Evolutionary conservation across 2,113 vertebrate genomes (phyloP).

Genomic region (Campylomormyrus tamandua): DNA sequence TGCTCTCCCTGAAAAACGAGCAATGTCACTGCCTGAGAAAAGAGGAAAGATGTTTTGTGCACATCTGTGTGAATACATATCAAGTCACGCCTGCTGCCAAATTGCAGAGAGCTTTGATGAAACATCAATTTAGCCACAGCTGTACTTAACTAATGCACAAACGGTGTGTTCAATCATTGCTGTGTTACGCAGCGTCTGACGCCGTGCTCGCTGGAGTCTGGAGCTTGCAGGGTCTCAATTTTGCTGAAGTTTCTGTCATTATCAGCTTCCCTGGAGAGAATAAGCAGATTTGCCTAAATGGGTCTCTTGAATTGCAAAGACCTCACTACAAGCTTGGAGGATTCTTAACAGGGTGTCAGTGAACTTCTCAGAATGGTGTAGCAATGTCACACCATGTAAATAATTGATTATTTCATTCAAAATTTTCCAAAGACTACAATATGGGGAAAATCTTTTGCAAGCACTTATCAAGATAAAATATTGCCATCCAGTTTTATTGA

Average conservation of each 20-base stretch:
- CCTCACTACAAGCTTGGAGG: not conserved
- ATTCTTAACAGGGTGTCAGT: not conserved
- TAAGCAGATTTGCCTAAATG: constrained; percentile 17
- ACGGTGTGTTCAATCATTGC: constrained; percentile 31
- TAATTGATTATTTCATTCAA: constrained; percentile 10
- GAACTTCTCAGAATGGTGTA: not conserved
- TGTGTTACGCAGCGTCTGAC: constrained; percentile 10
- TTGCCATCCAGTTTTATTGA: constrained; percentile 1
- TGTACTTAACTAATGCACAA: constrained; percentile 38
- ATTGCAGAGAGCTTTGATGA: constrained; percentile 32
- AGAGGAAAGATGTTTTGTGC: not conserved
- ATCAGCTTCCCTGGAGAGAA: constrained; percentile 27
- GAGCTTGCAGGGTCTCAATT: constrained; percentile 19
- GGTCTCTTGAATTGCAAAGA: constrained; percentile 13
- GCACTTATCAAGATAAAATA: not conserved
- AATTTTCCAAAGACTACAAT: not conserved
- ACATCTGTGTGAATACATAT: constrained; percentile 8
- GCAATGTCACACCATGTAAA: not conserved
- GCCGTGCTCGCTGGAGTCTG: not conserved
- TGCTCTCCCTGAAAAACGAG: not conserved
- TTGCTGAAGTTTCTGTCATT: constrained; percentile 35
- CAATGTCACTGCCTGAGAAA: not conserved
- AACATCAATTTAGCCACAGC: constrained; percentile 32
- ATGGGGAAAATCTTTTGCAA: not conserved
- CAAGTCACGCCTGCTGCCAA: constrained; percentile 20